Evolutionary conservation across 2,888 invertebrate genomes (phyloP).

Genomic region (Drosophila crucigera): DNA sequence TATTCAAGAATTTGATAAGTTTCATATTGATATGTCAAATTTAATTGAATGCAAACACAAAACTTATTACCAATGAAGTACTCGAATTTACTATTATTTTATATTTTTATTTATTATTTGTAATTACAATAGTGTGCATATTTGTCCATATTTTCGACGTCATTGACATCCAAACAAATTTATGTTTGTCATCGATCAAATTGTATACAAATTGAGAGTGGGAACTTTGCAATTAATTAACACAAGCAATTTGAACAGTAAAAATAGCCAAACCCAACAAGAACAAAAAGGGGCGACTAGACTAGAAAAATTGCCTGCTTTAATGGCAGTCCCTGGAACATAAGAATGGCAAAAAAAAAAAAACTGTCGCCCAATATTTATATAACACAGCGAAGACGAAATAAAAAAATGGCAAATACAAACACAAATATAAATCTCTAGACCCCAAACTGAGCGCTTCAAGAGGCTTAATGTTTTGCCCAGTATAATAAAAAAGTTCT

Average conservation of each 20-base stretch:
- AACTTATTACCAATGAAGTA: not conserved
- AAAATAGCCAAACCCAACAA: conserved; percentile 7
- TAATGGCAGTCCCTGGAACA: conserved; percentile 58
- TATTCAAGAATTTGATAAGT: not conserved
- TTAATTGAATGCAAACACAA: not conserved
- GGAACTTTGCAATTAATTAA: conserved; percentile 75
- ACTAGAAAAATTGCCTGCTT: conserved; percentile 60
- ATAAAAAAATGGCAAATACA: conserved; percentile 15
- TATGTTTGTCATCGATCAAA: conserved; percentile 62
- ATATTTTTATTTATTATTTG: not conserved
- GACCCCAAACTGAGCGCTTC: conserved; percentile 22
- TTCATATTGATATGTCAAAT: not conserved
- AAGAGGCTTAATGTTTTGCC: conserved; percentile 45
- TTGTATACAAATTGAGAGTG: conserved; percentile 25
- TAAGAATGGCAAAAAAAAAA: conserved; percentile 40
- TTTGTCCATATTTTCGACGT: conserved; percentile 19
- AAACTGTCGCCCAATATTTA: conserved; percentile 65
- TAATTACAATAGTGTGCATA: not conserved
- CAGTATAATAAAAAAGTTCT: conserved; percentile 27
- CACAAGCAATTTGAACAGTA: conserved; percentile 43
- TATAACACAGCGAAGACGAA: conserved; percentile 27
- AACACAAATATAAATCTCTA: conserved; percentile 18
- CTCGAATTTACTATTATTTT: not conserved
- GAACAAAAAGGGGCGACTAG: conserved; percentile 32
- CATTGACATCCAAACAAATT: conserved; percentile 47